A percentile compares a stretch with the other conserved stretches of the same genome.
phyloP scores from a whole-genome alignment of 2,888 invertebrate genomes.

The Podabrus alpinus region DNA sequence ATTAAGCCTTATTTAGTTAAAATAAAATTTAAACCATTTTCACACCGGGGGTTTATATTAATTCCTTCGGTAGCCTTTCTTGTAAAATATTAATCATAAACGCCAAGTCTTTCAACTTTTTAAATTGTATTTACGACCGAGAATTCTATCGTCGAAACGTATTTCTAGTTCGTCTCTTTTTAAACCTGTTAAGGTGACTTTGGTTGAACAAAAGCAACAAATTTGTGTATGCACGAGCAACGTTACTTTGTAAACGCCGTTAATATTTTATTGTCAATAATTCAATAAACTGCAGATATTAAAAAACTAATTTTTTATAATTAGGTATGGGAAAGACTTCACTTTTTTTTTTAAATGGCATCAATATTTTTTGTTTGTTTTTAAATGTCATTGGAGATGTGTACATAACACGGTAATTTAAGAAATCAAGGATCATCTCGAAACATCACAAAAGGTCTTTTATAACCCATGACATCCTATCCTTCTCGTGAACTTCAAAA shows the following conservation, averaged over 20 bases:
- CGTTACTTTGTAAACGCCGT: background rate
- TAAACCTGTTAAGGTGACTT: background rate
- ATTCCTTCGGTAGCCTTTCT: constrained; percentile 31
- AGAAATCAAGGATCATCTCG: background rate
- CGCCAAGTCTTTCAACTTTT: constrained; percentile 36
- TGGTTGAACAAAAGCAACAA: background rate
- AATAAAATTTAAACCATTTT: background rate
- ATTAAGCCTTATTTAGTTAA: background rate
- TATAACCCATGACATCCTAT: background rate
- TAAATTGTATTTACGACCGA: constrained; percentile 32
- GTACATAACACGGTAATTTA: background rate
- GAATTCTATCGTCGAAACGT: background rate
- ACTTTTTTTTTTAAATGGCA: background rate
- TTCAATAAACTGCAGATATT: background rate
- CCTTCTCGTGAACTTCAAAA: background rate
- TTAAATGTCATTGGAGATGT: background rate
- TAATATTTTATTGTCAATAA: constrained; percentile 9
- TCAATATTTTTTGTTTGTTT: background rate
- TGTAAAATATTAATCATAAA: constrained; percentile 39
- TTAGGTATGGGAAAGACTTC: background rate
- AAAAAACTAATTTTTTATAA: background rate
- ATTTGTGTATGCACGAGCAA: background rate
- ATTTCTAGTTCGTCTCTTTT: background rate
- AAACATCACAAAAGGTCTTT: background rate
- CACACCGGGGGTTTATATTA: background rate